phyloP scores from a whole-genome alignment of 2,888 invertebrate genomes.

The Sarcophaga caerulescens region DNA sequence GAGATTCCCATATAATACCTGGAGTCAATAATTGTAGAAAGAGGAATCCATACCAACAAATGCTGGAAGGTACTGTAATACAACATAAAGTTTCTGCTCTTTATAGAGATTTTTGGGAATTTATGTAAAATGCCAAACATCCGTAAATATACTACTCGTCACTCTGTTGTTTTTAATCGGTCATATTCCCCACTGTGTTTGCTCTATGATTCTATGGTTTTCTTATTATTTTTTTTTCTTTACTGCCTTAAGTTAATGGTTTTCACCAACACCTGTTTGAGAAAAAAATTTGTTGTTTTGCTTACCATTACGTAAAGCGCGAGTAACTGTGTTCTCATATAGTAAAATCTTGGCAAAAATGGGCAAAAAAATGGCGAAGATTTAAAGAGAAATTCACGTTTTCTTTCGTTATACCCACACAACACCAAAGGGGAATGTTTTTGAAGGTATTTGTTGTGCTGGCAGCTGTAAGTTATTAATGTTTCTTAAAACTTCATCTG shows the following conservation, averaged over 20 bases:
- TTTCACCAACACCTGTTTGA: constrained; percentile 50
- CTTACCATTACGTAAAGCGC: constrained; percentile 9
- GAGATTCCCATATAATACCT: too few relatives aligned
- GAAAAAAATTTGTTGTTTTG: background rate
- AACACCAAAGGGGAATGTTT: background rate
- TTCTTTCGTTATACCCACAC: constrained; percentile 11
- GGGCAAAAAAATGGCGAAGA: background rate
- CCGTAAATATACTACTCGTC: too few relatives aligned
- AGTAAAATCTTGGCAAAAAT: background rate
- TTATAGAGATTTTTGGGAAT: too few relatives aligned
- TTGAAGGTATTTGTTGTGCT: constrained; percentile 28
- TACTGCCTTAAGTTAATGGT: constrained; percentile 34
- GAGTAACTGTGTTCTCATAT: constrained; percentile 13
- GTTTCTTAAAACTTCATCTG: constrained; percentile 17
- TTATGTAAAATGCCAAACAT: too few relatives aligned
- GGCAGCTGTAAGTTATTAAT: constrained; percentile 54
- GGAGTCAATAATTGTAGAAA: too few relatives aligned
- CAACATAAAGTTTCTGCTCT: too few relatives aligned
- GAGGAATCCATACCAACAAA: too few relatives aligned
- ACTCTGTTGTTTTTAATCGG: too few relatives aligned
- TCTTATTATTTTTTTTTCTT: constrained; percentile 6
- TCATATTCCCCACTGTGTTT: background rate
- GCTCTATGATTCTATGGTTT: background rate
- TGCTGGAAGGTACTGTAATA: too few relatives aligned
- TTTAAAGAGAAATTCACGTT: constrained; percentile 4